A percentile compares a stretch with the other conserved stretches of the same genome.
These are phyloP conservation scores for Hipparchia sbordonii DNA, from an alignment of 2,888 invertebrate genomes.

Conservation along the genomic window DNA sequence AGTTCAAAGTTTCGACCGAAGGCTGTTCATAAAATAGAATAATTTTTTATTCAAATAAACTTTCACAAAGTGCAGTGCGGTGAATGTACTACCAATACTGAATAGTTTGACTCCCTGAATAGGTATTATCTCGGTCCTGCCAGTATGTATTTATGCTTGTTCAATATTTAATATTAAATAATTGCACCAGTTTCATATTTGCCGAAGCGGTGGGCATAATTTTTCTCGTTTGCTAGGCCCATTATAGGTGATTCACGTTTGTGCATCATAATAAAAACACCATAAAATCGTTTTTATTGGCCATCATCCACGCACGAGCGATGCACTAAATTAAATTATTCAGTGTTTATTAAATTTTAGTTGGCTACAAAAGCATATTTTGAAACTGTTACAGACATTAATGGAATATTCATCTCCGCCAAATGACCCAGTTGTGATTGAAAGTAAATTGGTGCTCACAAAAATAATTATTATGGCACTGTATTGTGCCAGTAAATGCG, in stretches of 20 bases:
- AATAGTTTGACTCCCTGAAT: too few relatives aligned
- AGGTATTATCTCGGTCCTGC: too few relatives aligned
- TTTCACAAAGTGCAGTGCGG: too few relatives aligned
- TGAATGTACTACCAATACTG: too few relatives aligned
- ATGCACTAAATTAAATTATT: conserved; percentile 77
- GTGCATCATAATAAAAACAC: conserved; percentile 80
- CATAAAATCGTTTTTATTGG: conserved; percentile 79
- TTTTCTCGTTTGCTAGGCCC: conserved; percentile 55
- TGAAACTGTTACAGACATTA: conserved; percentile 65
- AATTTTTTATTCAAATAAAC: too few relatives aligned
- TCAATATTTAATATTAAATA: conserved; percentile 45
- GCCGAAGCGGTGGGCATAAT: conserved; percentile 56
- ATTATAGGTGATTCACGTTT: conserved; percentile 77
- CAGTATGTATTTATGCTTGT: background rate
- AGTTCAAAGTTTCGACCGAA: too few relatives aligned
- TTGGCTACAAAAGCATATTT: conserved; percentile 71
- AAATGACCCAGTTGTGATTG: conserved; percentile 58
- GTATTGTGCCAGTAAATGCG: conserved; percentile 14
- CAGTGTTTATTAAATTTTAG: conserved; percentile 78
- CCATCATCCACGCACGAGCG: conserved; percentile 74
- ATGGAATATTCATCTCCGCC: conserved; percentile 60
- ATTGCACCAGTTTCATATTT: conserved; percentile 57
- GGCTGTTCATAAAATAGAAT: too few relatives aligned
- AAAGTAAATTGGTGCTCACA: conserved; percentile 40
- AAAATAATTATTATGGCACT: conserved; percentile 28